Evolutionary conservation across 2,888 invertebrate genomes (phyloP).

Genomic region (Alentia gelatinosa): DNA sequence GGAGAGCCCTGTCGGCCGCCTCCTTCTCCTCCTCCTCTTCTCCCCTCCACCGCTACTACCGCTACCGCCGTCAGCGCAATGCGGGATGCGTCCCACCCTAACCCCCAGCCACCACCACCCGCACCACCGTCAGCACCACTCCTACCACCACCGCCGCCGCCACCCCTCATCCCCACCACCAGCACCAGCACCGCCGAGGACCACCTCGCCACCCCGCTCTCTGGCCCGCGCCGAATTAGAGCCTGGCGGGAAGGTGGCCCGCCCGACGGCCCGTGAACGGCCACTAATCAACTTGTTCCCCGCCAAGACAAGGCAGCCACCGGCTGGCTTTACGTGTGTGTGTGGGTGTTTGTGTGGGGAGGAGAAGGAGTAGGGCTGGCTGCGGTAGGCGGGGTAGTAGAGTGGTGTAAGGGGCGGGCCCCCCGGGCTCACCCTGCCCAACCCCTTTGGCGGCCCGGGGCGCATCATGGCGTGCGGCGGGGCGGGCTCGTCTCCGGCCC

Average conservation of each 20-base stretch:
- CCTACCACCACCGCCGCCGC: neutral
- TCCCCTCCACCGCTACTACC: no score
- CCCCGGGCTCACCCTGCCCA: no score
- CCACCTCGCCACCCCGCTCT: neutral
- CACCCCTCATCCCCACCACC: neutral
- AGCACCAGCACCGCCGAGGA: neutral
- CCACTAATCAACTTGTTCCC: constrained; percentile 31
- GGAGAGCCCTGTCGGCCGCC: constrained; percentile 12
- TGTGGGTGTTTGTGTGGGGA: neutral
- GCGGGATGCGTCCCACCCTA: neutral
- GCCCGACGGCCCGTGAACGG: constrained; percentile 21
- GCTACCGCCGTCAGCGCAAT: constrained; percentile 4
- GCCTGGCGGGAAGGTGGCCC: neutral
- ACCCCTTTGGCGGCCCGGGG: neutral
- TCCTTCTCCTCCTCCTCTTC: constrained; percentile 1
- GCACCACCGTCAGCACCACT: neutral
- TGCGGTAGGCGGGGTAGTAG: no score
- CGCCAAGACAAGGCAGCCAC: neutral
- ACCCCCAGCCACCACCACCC: neutral
- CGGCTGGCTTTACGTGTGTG: neutral
- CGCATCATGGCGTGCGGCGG: no score
- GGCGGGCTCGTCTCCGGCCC: no score
- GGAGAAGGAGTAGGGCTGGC: no score
- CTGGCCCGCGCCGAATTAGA: neutral
- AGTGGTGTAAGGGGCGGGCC: neutral